Percentiles rank a stretch among this genome's conserved stretches.
Evolutionary conservation across 2,888 invertebrate species (phyloP).

Genomic region (Tipula helvola): DNA sequence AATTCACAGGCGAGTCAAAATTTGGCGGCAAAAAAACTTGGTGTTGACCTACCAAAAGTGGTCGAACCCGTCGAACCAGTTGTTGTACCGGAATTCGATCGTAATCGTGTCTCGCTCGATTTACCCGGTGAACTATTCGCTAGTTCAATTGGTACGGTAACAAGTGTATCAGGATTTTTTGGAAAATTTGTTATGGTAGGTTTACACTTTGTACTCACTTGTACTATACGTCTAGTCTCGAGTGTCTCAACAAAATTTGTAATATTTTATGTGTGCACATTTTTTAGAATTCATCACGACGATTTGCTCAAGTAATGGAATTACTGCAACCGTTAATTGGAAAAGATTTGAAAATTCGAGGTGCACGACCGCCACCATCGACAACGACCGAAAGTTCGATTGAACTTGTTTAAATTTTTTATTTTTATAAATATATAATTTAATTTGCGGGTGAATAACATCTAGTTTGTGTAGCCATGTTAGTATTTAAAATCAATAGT

Average conservation of each 20-base stretch:
- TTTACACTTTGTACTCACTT: conserved; percentile 12
- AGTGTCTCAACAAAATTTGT: too few species aligned
- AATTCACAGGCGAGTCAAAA: too few species aligned
- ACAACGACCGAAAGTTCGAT: neutral
- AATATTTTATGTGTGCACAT: neutral
- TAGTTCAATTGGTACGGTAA: conserved; percentile 44
- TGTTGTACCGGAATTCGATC: conserved; percentile 39
- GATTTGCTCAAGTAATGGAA: conserved; percentile 57
- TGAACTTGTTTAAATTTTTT: neutral
- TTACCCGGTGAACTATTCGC: conserved; percentile 45
- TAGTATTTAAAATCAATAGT: neutral
- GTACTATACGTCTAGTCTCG: neutral
- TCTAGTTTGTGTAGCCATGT: neutral
- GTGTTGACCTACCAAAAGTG: conserved; percentile 15
- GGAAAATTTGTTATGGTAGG: conserved; percentile 47
- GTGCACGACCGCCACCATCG: conserved; percentile 39
- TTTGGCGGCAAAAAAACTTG: conserved; percentile 8
- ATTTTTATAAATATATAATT: neutral
- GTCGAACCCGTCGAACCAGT: conserved; percentile 24
- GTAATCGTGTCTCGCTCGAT: conserved; percentile 42
- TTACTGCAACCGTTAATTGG: conserved; percentile 64
- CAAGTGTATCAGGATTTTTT: conserved; percentile 43
- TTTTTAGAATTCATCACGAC: conserved; percentile 63
- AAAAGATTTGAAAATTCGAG: conserved; percentile 60
- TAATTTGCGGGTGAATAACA: neutral